phyloP scores from a whole-genome alignment of 2,113 vertebrate genomes.

The Zosterops lateralis region DNA sequence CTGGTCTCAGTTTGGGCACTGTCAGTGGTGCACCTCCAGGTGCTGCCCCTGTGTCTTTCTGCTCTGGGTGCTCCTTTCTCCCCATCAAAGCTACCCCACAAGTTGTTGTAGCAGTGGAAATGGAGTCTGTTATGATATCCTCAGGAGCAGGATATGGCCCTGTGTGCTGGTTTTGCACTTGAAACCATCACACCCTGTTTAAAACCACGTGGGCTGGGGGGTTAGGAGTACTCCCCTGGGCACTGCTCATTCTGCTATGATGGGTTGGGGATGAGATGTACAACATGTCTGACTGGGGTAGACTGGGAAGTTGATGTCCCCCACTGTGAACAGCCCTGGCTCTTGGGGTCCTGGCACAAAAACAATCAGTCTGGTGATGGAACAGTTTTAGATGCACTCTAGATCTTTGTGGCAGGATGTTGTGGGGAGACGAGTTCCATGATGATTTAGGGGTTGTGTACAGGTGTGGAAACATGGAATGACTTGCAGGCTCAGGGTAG shows the following conservation, averaged over 20 bases:
- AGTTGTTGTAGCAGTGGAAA: not conserved
- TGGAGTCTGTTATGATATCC: accelerated
- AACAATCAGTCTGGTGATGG: accelerated
- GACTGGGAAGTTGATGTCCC: not conserved
- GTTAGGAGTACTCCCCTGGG: accelerated
- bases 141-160: not conserved
- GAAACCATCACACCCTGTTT: not conserved
- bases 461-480: accelerated
- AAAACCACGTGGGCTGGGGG: accelerated
- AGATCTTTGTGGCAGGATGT: not conserved
- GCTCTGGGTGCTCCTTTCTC: not conserved
- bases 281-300: accelerated
- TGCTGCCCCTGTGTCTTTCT: not conserved
- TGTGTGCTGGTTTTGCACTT: not conserved
- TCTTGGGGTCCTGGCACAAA: not conserved
- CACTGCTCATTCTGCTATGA: not conserved
- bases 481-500: not conserved
- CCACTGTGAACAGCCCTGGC: not conserved
- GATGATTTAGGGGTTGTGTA: accelerated
- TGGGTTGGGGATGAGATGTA: not conserved
- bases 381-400: not conserved
- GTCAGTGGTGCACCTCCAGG: not conserved
- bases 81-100: not conserved
- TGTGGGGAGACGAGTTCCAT: not conserved
- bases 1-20: not conserved